Conservation (phyloP, 2,113 vertebrate species). For the Nasalis larvatus region DNA sequence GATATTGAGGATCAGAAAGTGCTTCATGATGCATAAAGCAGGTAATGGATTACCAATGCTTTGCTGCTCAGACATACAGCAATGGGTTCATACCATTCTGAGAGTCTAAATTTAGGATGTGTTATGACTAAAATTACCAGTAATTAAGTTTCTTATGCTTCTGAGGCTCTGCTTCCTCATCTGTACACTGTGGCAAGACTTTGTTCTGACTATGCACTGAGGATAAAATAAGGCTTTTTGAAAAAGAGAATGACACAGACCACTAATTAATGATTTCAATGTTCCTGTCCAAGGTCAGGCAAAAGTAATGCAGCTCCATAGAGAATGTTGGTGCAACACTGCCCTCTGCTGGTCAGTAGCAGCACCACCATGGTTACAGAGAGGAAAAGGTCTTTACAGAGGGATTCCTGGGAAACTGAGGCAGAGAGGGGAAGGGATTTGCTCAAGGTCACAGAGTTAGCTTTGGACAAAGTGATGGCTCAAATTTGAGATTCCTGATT, state of each 20-base stretch:
- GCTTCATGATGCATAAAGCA: background rate
- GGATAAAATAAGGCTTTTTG: background rate
- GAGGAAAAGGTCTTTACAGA: background rate
- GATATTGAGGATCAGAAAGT: background rate
- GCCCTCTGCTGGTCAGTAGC: conserved; percentile 59
- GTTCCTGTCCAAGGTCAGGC: background rate
- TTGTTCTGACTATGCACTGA: background rate
- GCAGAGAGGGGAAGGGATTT: background rate
- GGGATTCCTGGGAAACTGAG: background rate
- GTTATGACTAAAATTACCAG: background rate
- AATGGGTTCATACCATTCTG: background rate
- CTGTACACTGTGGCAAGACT: background rate
- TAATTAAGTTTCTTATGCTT: background rate
- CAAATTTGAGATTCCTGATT: background rate
- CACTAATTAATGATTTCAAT: background rate
- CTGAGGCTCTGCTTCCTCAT: background rate
- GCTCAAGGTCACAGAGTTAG: background rate
- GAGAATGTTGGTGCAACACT: conserved; percentile 6
- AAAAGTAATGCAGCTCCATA: background rate
- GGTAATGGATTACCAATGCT: background rate
- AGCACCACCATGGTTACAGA: background rate
- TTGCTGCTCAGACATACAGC: background rate
- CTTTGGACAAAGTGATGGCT: background rate
- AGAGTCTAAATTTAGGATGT: background rate
- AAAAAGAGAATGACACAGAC: background rate